These are phyloP conservation scores for Actinia tenebrosa DNA, from an alignment of 64 coral and sea anemone genomes.

Conservation along the genomic window DNA sequence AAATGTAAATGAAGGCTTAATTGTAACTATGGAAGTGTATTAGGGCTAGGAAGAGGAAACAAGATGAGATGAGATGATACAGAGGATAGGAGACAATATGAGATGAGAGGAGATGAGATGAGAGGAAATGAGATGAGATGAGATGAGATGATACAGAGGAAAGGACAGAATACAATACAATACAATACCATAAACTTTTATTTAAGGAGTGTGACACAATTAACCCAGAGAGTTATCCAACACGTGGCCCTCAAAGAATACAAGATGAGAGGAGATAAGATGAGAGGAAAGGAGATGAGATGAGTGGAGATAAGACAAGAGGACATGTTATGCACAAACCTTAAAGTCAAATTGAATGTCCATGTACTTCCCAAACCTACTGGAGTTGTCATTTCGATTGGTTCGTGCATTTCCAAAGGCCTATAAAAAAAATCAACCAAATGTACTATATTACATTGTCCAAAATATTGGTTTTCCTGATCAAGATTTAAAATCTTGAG, in stretches of 20 bases:
- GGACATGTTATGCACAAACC: slow-evolving; percentile 17
- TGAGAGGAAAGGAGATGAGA: neutral
- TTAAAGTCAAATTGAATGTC: slow-evolving; percentile 99
- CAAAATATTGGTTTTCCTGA: too few relatives aligned
- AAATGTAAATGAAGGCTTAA: too few relatives aligned
- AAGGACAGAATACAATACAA: too few relatives aligned
- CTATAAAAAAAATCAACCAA: slow-evolving; percentile 25
- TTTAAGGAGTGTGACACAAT: too few relatives aligned
- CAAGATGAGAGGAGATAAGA: neutral
- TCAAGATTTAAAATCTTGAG: too few relatives aligned
- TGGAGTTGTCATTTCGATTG: slow-evolving; percentile 98
- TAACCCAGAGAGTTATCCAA: too few relatives aligned
- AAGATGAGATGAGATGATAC: neutral
- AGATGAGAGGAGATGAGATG: too few relatives aligned
- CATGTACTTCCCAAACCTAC: slow-evolving; percentile 99
- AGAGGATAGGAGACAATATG: neutral
- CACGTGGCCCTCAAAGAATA: neutral
- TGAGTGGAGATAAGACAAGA: neutral
- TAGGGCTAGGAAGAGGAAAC: neutral
- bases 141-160: too few relatives aligned
- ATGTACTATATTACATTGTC: neutral
- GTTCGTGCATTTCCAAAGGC: slow-evolving; percentile 99
- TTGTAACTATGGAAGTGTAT: neutral
- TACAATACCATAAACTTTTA: too few relatives aligned
- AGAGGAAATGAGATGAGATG: too few relatives aligned